Conservation (phyloP, 2,888 invertebrate species). For the Allacma fusca region DNA sequence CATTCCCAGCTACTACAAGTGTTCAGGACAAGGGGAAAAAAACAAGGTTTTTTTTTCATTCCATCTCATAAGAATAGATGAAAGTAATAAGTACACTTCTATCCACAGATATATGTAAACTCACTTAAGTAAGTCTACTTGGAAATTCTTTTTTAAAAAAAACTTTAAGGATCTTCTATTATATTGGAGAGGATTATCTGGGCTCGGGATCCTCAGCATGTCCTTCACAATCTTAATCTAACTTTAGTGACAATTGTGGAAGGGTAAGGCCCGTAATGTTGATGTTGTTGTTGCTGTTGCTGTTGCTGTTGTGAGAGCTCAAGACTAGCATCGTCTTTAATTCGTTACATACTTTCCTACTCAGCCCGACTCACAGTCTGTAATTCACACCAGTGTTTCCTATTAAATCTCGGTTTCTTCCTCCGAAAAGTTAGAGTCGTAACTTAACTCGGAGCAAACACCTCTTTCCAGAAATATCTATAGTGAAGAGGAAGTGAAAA, state of each 20-base stretch:
- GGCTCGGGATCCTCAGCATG: neutral
- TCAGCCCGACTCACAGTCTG: no score
- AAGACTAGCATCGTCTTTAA: no score
- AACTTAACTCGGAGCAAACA: no score
- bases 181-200: constrained; percentile 4
- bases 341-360: no score
- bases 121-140: neutral
- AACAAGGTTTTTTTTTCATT: neutral
- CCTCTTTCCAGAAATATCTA: no score
- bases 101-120: no score
- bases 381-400: no score
- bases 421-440: no score
- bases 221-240: neutral
- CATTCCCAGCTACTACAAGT: neutral
- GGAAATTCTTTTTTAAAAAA: neutral
- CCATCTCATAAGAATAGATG: no score
- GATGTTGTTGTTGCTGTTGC: neutral
- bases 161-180: neutral
- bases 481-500: no score
- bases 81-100: no score
- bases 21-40: neutral
- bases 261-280: constrained; percentile 17
- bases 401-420: no score
- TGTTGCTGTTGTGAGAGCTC: neutral
- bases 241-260: constrained; percentile 32